phyloP scores from a whole-genome alignment of 1,140 invertebrate genomes.

The Bombus sylvicola region DNA sequence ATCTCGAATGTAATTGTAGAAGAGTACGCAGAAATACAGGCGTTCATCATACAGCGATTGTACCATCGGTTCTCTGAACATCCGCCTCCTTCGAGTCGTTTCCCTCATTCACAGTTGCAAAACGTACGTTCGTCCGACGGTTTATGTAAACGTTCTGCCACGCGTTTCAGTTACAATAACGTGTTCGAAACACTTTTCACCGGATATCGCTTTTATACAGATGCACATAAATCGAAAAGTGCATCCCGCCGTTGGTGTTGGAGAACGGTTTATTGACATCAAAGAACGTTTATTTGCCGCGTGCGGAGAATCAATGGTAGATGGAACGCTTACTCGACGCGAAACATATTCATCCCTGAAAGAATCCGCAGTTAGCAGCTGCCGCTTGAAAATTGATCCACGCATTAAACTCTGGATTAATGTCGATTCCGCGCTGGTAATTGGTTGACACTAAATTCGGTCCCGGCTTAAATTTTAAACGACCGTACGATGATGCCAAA shows the following conservation, averaged over 20 bases:
- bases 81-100: not conserved
- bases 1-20: not conserved
- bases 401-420: constrained; percentile 63
- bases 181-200: constrained; percentile 23
- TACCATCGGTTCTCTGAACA: constrained; percentile 4
- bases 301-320: constrained; percentile 44
- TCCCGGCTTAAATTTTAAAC: constrained; percentile 60
- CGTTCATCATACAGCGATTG: not conserved
- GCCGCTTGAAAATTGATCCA: constrained; percentile 59
- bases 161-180: constrained; percentile 20
- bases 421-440: constrained; percentile 53
- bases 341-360: constrained; percentile 37
- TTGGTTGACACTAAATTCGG: constrained; percentile 55
- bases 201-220: not conserved
- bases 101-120: not conserved
- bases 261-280: constrained; percentile 31
- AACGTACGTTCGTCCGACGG: not conserved
- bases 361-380: constrained; percentile 49
- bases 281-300: constrained; percentile 56
- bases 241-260: not conserved
- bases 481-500: constrained; percentile 14
- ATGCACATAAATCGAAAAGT: constrained; percentile 4
- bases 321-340: not conserved
- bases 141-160: not conserved
- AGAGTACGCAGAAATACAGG: not conserved